Evolutionary conservation across 2,888 invertebrate genomes (phyloP), one percentile per base, ranked within the genome.

Genomic region (Platerodrilus igneus): DNA sequence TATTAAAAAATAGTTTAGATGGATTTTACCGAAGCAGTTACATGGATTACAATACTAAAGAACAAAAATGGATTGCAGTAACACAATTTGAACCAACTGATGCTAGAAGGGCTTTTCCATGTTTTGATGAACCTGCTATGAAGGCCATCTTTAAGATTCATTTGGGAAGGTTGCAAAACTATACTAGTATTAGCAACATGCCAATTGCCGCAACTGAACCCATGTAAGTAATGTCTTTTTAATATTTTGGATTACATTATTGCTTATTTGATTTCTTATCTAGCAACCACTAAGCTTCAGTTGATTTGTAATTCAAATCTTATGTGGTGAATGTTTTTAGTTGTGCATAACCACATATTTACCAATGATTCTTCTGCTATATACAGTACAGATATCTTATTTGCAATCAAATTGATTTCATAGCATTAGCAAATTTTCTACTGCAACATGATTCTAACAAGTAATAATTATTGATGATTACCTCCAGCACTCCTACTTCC

Each of bases 51-150:
- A 63, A 64, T 9, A 67, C 70, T 2, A 70, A 71, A 34, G 52
- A 68, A 41, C 73, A 70, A 26, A 69, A 62, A 59, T 85, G 83
- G 74, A 62, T 86, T 18, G 81, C 87, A 13, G 76, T 84, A 2
- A 90, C 90, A 0, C 90, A 91, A 63, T 91, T 89, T 63, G 84
- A 86, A 55, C 75, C 86, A 0, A 83, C 77, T 8, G 76, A 77
- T 9, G 93, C 93, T 0, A 76, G 93, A 16, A 73, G 79, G 50
- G 88, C 86, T 0, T 91, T 94, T 70, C 93, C 93, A 0, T 93
- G 91, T 66, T 92, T 89, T 71, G 93, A 93, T 66, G 93, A 93
- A 67, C 93, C 93, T 0, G 77, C 79, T 20, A 79, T 84, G 70
- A 93, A 93, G 61, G 88, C 92, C 0, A 83, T 80, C 8, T 93